A percentile compares a stretch with the other conserved stretches of the same genome.
phyloP scores from a whole-genome alignment of 2,113 vertebrate genomes.

The Murina feae region DNA sequence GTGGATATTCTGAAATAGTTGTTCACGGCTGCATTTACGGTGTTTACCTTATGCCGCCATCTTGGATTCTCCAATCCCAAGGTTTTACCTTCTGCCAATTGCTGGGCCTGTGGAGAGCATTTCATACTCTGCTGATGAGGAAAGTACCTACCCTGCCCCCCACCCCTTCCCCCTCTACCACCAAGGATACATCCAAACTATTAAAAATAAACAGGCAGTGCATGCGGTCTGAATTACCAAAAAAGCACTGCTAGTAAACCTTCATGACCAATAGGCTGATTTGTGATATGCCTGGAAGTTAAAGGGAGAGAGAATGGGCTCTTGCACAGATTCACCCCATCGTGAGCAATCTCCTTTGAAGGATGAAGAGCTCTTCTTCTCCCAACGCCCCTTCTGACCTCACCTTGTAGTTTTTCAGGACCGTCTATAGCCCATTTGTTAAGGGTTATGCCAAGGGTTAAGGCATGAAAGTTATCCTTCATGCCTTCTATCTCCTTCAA shows the following conservation, averaged over 20 bases:
- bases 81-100: not conserved
- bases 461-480: not conserved
- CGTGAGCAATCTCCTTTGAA: not conserved
- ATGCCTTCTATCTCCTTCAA: not conserved
- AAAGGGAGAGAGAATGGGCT: not conserved
- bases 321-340: not conserved
- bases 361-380: not conserved
- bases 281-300: not conserved
- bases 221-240: not conserved
- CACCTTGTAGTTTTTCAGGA: not conserved
- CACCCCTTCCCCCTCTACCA: rapidly evolving
- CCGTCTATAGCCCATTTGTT: not conserved
- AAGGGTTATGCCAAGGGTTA: too few species aligned
- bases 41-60: too few species aligned
- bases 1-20: too few species aligned
- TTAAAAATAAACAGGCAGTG: not conserved
- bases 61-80: too few species aligned
- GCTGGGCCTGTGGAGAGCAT: not conserved
- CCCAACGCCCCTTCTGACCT: not conserved
- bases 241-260: not conserved
- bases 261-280: not conserved
- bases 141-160: not conserved
- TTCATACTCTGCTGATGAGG: not conserved
- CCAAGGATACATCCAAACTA: not conserved
- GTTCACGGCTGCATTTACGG: too few species aligned